Conservation (phyloP, 2,113 vertebrate species). For the Cnemophilus loriae region DNA sequence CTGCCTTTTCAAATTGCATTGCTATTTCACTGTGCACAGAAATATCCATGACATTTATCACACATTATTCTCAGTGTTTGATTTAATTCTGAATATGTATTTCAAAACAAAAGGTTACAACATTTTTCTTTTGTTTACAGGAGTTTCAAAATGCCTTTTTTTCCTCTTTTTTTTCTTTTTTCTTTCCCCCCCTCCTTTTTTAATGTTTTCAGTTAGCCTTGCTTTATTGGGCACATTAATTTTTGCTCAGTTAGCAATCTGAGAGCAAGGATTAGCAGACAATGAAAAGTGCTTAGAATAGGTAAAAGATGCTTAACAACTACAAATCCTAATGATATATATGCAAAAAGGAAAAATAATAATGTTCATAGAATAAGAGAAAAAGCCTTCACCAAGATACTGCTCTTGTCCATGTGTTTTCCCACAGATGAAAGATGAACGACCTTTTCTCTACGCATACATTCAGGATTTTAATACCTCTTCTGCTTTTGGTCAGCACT, state of each 20-base stretch:
- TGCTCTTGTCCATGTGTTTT: neutral
- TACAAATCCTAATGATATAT: neutral
- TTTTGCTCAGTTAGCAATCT: neutral
- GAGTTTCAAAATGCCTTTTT: neutral
- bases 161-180: too few relatives aligned
- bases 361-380: neutral
- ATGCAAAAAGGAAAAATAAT: neutral
- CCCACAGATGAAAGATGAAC: neutral
- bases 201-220: neutral
- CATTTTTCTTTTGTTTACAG: neutral
- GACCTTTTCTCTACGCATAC: neutral
- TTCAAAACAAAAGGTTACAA: neutral
- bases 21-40: neutral
- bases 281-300: neutral
- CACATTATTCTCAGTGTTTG: neutral
- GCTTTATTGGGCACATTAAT: neutral
- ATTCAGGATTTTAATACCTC: neutral
- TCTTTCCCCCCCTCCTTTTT: rapidly evolving
- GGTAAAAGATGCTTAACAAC: neutral
- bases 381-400: neutral
- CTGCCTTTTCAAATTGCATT: neutral
- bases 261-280: neutral
- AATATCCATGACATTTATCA: neutral
- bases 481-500: neutral
- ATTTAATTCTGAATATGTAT: neutral